Evolutionary conservation across 2,888 invertebrate genomes (phyloP), one percentile per base, ranked within the genome.

Genomic region (Acleris cristana): DNA sequence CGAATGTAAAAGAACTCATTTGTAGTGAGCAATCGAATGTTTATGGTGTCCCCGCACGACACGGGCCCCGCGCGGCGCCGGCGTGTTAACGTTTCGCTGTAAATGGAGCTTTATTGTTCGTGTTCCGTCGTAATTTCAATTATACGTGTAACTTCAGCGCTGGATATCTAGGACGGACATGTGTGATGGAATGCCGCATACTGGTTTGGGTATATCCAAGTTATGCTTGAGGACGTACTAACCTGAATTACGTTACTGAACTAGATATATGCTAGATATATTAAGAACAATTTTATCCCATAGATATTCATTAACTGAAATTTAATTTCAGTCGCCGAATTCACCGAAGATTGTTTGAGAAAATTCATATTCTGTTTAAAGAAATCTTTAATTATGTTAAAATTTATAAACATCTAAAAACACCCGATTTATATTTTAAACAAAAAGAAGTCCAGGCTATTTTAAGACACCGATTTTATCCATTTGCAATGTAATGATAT

Each of bases 21-120:
- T 71, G 70, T 67, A 69, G 65, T 64, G 65, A 70, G 70, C 67
- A 69, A 69, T 72, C 70, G 70, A 72, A 70, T 65, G 69, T 71
- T 72, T 71, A 72, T 73, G 65, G 73, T 68, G 63, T 48, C 59
- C 59, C 62, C 65, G 65, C 72, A 72, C 73, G 73, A 70, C 68
- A 73, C 65, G 40, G 40, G 40, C 40, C 10, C 64, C 55, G 61
- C 49, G 56, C 49, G 62, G 66, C 71, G 74, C 71, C 75, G 74
- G 70, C 75, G 77, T 75, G 78, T 79, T 79, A 77, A 80, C 76
- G 80, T 81, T 81, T 82, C 77, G 73, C 76, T 79, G 75, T 74
- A 76, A 79, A 78, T 74, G 76, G 72, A 72, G 73, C 71, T 80
- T 80, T 79, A 82, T 79, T 79, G 81, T 82, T 82, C 79, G 77